Base-by-base conservation (phyloP, 1,140 invertebrate species). In the Leptopilina clavipes region DNA sequence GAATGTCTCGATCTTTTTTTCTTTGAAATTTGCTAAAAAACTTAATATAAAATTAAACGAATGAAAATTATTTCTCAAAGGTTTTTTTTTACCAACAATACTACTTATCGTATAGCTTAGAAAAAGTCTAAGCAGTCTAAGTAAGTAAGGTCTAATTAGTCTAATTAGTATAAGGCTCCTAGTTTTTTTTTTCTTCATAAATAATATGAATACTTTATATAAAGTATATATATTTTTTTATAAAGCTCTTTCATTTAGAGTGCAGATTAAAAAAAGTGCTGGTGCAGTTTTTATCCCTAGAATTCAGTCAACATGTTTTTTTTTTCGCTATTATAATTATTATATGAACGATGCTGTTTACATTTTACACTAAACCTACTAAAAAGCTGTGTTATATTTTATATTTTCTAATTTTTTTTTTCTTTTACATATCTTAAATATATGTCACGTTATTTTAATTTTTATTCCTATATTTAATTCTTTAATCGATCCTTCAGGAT, bases 201-300 rank as follows among this genome's bases (percentile, higher is more conserved):
- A 84, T 70, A 84, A 84, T 40, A 40, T 76, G 71, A 74, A 84
- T 82, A 78, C 78, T 74, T 81, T 71, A 75, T 83, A 86, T 70
- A 85, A 85, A 85, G 81, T 87, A 85, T 85, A 87, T 78, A 87
- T 78, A 79, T 78, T 40, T 6, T 45, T 84, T 86, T 79, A 83
- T 85, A 82, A 88, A 88, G 84, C 79, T 84, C 84, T 76, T 76
- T 22, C 37, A 40, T 77, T 81, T 83, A 77, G 73, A 79, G 87
- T 89, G 87, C 87, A 75, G 82, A 81, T 88, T 81, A 87, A 89
- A 88, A 31, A 87, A 88, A 81, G 87, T 89, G 86, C 86, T 79
- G 82, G 85, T 87, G 87, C 86, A 87, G 72, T 86, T 70, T 85
- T 86, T 88, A 86, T 88, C 86, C 87, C 87, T 89, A 89, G 87